Evolutionary conservation across 2,797 vertebrate species (phyloP), one percentile per base, ranked within the genome.

Genomic region (Novumbra hubbsi): DNA sequence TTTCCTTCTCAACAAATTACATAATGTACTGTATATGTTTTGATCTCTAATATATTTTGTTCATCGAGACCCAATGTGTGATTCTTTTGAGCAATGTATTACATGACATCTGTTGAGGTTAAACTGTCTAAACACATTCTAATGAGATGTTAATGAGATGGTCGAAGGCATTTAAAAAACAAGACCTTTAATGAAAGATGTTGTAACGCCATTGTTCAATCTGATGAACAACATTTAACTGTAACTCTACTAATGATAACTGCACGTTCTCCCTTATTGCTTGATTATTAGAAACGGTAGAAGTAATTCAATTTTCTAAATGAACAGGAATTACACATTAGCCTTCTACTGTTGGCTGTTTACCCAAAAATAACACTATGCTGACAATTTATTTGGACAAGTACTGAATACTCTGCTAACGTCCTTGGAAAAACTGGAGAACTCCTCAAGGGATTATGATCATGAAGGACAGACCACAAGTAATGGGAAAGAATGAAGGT

Each of bases 131-230:
- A n/a, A n/a, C n/a, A n/a, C n/a, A n/a, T n/a, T n/a, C n/a, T 55
- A n/a, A 55, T 17, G 17, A n/a, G 5, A 55, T 55, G 52, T n/a
- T 55, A n/a, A 55, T 24, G n/a, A 21, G 21, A 21, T 57, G 21
- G n/a, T 57, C n/a, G 3, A 8, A 55, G 55, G 6, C 3, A 15
- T 24, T 7, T 5, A 84, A 82, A 68, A 48, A 78, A 73, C 45
- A 79, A 77, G 79, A 76, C 67, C 1, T 75, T 83, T 85, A 82
- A 88, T 6, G 27, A 68, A 14, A 21, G 45, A 28, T 80, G 74
- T 64, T 74, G 81, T 78, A 76, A 78, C 74, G 19, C 62, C 21
- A 50, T 48, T 73, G 78, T 64, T 77, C 24, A 28, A 15, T 17
- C 28, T 27, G 11, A 7, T 4, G 1, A 45, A 8, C 41, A 12